Base-by-base conservation (phyloP, 1,140 invertebrate species). In the Pogonomyrmex californicus region DNA sequence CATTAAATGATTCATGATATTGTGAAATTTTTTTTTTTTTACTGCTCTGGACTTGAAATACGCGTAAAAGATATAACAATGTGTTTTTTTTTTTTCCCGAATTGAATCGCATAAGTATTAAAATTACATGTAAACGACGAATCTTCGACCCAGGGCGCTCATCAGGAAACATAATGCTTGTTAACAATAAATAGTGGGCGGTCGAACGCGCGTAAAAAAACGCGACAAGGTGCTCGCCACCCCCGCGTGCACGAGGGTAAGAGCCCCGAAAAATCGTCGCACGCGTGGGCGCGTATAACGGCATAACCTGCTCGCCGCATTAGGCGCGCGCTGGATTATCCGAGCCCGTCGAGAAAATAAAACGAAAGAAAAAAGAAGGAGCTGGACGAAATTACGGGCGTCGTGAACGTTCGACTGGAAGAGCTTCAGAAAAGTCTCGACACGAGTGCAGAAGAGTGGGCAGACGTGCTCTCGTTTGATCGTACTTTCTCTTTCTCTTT, bases 361-460 rank as follows among this genome's bases (percentile, higher is more conserved):
- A 86, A 77, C 30, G 58, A 33, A 65, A 41, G 41, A 63, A 10
- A 17, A 38, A 47, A 58, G 47, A 68, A 33, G 49, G 47, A 73
- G 54, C 79, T 17, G 30, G 17, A 65, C 10, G 38, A 86, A 88
- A 89, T 89, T 89, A 86, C 58, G 68, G 58, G 56, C 51, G 66
- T 44, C 71, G 87, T 88, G 85, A 44, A 79, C 81, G 44, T 66
- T 89, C 83, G 85, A 41, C 70, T 65, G 88, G 87, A 88, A 90
- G 56, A 71, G 71, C 76, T 88, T 88, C 81, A 75, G 70, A 58
- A 86, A 82, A 54, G 88, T 82, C 49, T 77, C 85, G 88, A 68
- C 87, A 9, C 23, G 30, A 58, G 23, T 2, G 7, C 9, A 10
- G 33, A 47, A 56, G 23, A 6, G 33, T 2, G 9, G 4, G n/a